Evolutionary conservation across 2,797 vertebrate genomes (phyloP).

Genomic region (Neopelma chrysocephalum): DNA sequence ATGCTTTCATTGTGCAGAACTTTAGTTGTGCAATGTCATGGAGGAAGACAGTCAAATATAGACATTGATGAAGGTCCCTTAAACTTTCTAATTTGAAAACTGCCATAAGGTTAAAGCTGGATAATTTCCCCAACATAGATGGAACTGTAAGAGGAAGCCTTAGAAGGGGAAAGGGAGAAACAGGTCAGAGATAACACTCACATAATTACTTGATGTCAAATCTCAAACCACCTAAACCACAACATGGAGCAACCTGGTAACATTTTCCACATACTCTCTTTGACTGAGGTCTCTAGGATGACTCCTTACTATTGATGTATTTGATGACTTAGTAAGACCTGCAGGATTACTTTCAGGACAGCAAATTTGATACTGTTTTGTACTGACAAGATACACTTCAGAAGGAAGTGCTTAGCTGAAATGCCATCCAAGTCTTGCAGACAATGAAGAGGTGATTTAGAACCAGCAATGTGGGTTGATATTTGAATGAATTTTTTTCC

Average conservation of each 20-base stretch:
- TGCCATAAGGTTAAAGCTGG: neutral
- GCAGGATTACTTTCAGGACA: neutral
- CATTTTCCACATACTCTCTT: neutral
- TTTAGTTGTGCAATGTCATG: neutral
- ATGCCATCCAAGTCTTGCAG: neutral
- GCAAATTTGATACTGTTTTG: neutral
- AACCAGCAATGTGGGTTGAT: neutral
- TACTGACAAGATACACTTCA: neutral
- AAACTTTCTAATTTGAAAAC: neutral
- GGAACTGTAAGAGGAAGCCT: neutral
- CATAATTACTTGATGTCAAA: neutral
- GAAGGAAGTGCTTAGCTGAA: neutral
- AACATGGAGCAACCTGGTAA: neutral
- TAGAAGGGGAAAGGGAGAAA: neutral
- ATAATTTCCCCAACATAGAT: fast-evolving
- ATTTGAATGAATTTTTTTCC: neutral
- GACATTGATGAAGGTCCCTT: neutral
- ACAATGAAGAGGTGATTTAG: neutral
- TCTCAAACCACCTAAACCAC: neutral
- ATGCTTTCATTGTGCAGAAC: neutral
- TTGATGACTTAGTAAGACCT: neutral
- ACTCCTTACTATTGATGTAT: neutral
- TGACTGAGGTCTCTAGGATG: neutral
- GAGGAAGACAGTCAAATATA: neutral
- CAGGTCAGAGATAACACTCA: neutral